A percentile compares a stretch with the other conserved stretches of the same genome.
These are phyloP conservation scores for Podargus strigoides DNA, from an alignment of 2,797 vertebrate species.

Conservation along the genomic window DNA sequence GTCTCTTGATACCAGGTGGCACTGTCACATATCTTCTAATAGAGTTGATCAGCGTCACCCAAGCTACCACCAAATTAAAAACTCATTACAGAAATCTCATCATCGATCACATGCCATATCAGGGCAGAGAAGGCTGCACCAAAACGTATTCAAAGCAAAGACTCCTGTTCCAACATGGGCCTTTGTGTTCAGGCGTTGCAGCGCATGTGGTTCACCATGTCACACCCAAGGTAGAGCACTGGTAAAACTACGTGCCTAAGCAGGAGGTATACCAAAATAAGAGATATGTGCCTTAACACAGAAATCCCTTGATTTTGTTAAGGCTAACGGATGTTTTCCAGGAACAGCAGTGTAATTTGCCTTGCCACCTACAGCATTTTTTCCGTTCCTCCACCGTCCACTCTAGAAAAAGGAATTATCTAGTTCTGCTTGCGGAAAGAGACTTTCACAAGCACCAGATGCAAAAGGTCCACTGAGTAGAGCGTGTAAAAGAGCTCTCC, in stretches of 20 bases:
- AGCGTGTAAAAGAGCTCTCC: background rate
- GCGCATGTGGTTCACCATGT: background rate
- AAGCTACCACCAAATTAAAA: background rate
- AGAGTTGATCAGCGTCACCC: background rate
- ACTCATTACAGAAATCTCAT: background rate
- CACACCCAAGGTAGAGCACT: background rate
- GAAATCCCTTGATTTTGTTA: background rate
- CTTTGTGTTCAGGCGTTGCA: background rate
- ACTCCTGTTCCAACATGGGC: background rate
- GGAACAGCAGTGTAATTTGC: background rate
- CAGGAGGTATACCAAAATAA: background rate
- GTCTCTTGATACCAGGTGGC: background rate
- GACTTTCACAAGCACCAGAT: background rate
- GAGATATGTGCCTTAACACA: background rate
- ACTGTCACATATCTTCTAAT: background rate
- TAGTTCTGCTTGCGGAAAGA: background rate
- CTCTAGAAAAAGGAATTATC: background rate
- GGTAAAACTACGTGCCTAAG: background rate
- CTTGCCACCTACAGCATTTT: background rate
- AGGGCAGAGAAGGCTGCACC: background rate
- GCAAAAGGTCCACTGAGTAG: background rate
- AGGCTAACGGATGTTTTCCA: background rate
- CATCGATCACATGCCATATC: rapidly evolving
- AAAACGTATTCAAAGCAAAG: background rate
- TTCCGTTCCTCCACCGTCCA: background rate